Evolutionary conservation across 2,113 vertebrate genomes (phyloP).

Genomic region (Sakesphorus luctuosus): DNA sequence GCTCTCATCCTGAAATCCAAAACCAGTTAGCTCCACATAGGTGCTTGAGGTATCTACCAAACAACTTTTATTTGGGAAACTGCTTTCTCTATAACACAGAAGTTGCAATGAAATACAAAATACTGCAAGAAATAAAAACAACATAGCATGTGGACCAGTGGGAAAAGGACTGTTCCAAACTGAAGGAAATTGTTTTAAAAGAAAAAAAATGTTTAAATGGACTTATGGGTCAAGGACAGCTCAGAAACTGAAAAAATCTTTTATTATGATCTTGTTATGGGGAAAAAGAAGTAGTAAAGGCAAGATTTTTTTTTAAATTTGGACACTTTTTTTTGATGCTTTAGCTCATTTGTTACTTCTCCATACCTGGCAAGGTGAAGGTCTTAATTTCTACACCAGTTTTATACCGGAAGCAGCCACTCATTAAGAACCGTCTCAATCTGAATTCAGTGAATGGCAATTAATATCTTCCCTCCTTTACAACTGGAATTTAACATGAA

Average conservation of each 20-base stretch:
- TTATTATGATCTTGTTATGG: background rate
- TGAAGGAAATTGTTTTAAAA: background rate
- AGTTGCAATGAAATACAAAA: background rate
- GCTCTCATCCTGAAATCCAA: background rate
- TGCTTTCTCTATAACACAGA: background rate
- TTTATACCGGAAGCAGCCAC: background rate
- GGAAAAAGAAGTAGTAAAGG: background rate
- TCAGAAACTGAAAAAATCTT: background rate
- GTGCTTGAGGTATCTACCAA: background rate
- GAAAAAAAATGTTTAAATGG: background rate
- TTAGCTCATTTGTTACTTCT: background rate
- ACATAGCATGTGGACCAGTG: background rate
- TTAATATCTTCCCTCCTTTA: background rate
- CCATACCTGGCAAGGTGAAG: background rate
- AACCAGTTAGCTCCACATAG: background rate
- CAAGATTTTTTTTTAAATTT: background rate
- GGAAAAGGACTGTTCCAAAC: conserved; percentile 2
- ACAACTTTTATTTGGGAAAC: background rate
- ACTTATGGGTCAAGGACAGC: background rate
- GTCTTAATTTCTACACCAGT: background rate
- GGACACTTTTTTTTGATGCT: background rate
- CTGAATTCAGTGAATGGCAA: background rate
- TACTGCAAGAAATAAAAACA: background rate
- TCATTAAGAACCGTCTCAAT: background rate
- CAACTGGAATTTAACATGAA: accelerated